Evolutionary conservation across 2,888 invertebrate species (phyloP), one percentile per base, ranked within the genome.

Genomic region (Spisula subtruncata): DNA sequence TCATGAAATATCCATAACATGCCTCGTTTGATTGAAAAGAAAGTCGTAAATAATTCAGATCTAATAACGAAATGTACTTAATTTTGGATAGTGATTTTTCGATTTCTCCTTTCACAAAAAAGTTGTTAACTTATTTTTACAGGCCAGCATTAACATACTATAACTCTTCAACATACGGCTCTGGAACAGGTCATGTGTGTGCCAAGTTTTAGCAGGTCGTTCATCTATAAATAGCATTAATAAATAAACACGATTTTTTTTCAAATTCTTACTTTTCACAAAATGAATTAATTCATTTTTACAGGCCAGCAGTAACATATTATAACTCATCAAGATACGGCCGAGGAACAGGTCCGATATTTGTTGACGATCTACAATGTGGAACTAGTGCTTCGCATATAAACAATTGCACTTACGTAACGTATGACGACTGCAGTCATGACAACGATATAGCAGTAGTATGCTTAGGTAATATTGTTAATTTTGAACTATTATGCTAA

Each of bases 381-480:
- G 86, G 66, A 46, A 16, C 32, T 4, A 20, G 66, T 41, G 60
- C 56, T 16, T 25, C 41, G 8, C 66, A 86, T 60, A 60, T 86
- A 14, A 86, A 86, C 60, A 60, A 86, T n/a, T 86, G 86, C 35
- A 60, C 56, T 0, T 86, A 86, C 29, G 60, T 18, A 46, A 86
- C 86, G 20, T 81, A 80, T 66, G 86, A 86, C 48, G 46, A 86
- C 48, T 86, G 86, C 54, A 56, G 10, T 18, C 86, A 86, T 29
- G 25, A 10, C 1, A 18, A 56, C 18, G 86, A 86, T 60, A 29
- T 86, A 46, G 54, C 86, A 10, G 86, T 86, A 8, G 60, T 66
- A 18, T 86, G 86, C 48, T 41, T 41, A 66, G 86, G 86, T 86
- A 85, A 12, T 10, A 56, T 16, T 41, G 8, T 46, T 5, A 29